phyloP scores from a whole-genome alignment of 37 sponge, comb jelly and placozoan species.

The Diacarnus erythraeanus region DNA sequence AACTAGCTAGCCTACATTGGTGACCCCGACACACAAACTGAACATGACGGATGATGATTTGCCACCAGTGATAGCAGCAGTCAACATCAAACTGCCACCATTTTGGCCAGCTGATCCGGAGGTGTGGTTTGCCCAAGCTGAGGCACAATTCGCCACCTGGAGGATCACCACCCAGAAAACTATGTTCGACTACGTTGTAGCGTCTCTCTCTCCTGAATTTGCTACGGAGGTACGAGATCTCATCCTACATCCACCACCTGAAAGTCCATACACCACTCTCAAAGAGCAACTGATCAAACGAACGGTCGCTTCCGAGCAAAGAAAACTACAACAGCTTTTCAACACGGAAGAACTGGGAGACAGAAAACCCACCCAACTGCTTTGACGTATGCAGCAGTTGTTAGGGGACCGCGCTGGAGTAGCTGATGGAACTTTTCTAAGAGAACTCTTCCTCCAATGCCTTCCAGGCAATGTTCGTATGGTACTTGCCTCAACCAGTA shows the following conservation, averaged over 20 bases:
- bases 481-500: constrained; percentile 48
- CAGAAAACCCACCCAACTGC: constrained; percentile 64
- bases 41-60: background rate
- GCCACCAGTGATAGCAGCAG: background rate
- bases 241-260: constrained; percentile 26
- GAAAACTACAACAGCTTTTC: constrained; percentile 49
- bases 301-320: constrained; percentile 54
- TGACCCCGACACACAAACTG: constrained; percentile 12
- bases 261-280: constrained; percentile 39
- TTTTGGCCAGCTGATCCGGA: constrained; percentile 70
- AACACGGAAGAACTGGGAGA: constrained; percentile 51
- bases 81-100: constrained; percentile 24
- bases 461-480: constrained; percentile 60
- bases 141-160: constrained; percentile 63
- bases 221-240: constrained; percentile 64
- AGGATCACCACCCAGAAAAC: constrained; percentile 33
- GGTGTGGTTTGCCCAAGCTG: constrained; percentile 68
- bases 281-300: constrained; percentile 38
- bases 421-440: constrained; percentile 24
- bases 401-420: constrained; percentile 38
- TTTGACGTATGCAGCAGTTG: constrained; percentile 66
- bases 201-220: constrained; percentile 45
- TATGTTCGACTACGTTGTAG: constrained; percentile 50
- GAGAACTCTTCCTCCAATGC: constrained; percentile 62
- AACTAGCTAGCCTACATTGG: constrained; percentile 19